These are phyloP conservation scores for Corythornis vintsioides DNA, from an alignment of 2,113 vertebrate genomes.

Conservation along the genomic window DNA sequence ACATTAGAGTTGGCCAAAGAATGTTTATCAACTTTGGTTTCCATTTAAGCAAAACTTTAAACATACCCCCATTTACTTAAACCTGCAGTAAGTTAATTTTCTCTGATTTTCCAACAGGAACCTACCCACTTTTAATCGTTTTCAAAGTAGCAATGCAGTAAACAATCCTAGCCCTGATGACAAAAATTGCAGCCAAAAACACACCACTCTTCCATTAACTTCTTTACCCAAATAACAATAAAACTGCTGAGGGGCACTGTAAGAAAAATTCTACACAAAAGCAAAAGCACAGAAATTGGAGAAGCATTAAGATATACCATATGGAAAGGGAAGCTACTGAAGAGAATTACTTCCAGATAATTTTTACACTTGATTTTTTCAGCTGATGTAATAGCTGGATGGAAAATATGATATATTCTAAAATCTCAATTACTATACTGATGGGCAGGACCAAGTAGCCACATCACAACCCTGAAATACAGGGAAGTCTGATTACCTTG, in stretches of 20 bases:
- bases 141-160: neutral
- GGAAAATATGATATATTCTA: no score
- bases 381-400: neutral
- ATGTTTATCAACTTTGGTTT: no score
- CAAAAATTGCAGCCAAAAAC: neutral
- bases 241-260: neutral
- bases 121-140: neutral
- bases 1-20: no score
- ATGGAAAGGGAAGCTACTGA: neutral
- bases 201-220: neutral
- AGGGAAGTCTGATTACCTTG: neutral
- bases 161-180: neutral
- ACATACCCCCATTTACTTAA: fast-evolving
- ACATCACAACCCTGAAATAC: neutral
- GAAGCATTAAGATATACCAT: neutral
- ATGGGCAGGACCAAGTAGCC: neutral
- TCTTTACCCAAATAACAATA: neutral
- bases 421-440: no score
- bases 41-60: neutral
- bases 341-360: neutral
- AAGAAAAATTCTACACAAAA: neutral
- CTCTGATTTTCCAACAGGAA: neutral
- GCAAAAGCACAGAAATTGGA: fast-evolving
- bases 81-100: neutral
- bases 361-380: neutral